Conservation (phyloP, 2,888 invertebrate species). For the Ferdinandea cuprea region DNA sequence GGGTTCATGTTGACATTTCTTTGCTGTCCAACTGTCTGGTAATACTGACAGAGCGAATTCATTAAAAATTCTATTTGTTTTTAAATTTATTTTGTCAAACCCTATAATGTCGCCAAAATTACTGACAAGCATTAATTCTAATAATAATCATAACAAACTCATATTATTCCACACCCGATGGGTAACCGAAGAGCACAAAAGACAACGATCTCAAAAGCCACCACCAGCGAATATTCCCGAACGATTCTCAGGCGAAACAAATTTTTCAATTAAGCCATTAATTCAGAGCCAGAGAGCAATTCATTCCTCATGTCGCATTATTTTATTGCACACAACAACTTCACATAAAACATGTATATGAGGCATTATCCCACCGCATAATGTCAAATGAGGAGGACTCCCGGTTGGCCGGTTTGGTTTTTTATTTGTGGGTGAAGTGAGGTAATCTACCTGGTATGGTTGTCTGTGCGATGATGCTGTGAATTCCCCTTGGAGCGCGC, state of each 20-base stretch:
- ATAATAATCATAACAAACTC: slow-evolving; percentile 9
- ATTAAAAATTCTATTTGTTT: slow-evolving; percentile 14
- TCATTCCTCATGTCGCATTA: slow-evolving; percentile 81
- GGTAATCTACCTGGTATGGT: slow-evolving; percentile 67
- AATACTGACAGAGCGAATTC: not conserved
- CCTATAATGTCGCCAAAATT: too few species aligned
- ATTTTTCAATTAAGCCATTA: slow-evolving; percentile 83
- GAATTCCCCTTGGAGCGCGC: slow-evolving; percentile 17
- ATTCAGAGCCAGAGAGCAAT: slow-evolving; percentile 77
- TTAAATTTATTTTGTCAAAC: not conserved
- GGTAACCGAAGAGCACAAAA: not conserved
- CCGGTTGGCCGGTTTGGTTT: slow-evolving; percentile 47
- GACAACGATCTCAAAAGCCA: not conserved
- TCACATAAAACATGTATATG: slow-evolving; percentile 73
- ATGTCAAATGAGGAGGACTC: slow-evolving; percentile 73
- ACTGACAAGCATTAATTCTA: too few species aligned
- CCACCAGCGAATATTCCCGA: slow-evolving; percentile 22
- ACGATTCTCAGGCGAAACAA: slow-evolving; percentile 79
- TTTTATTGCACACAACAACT: slow-evolving; percentile 79
- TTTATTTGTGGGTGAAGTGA: slow-evolving; percentile 40
- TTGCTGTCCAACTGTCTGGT: not conserved
- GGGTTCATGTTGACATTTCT: slow-evolving; percentile 13
- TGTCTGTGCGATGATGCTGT: slow-evolving; percentile 33
- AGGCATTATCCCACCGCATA: slow-evolving; percentile 73
- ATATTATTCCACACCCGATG: slow-evolving; percentile 9